Conservation (phyloP, 92 coral and sea anemone species). For the Epizoanthus scotinus region DNA sequence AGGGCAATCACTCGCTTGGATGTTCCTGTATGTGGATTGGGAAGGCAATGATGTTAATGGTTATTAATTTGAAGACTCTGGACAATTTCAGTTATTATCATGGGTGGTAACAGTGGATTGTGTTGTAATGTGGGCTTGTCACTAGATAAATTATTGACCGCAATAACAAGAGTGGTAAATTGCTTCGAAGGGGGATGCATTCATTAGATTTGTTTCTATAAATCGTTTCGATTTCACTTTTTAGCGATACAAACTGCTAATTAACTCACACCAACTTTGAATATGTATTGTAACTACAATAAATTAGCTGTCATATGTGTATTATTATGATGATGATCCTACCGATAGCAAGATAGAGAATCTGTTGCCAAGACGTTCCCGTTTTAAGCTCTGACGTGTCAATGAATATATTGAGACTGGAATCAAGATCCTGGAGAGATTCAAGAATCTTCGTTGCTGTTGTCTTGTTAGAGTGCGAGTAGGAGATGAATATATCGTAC, state of each 20-base stretch:
- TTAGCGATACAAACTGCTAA: neutral
- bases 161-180: too few relatives aligned
- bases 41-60: neutral
- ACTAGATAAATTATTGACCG: too few relatives aligned
- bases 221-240: too few relatives aligned
- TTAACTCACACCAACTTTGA: neutral
- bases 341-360: conserved; percentile 88
- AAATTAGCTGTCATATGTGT: too few relatives aligned
- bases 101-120: too few relatives aligned
- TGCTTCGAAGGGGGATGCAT: too few relatives aligned
- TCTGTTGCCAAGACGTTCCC: conserved; percentile 92
- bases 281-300: neutral
- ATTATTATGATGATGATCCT: neutral
- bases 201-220: too few relatives aligned
- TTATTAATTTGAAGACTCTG: neutral
- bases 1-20: conserved; percentile 73
- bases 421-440: conserved; percentile 58
- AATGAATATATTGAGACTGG: conserved; percentile 77
- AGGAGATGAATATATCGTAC: conserved; percentile 91
- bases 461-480: conserved; percentile 74
- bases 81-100: neutral
- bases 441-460: conserved; percentile 64
- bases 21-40: conserved; percentile 45
- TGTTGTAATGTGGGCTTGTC: too few relatives aligned
- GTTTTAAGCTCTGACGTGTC: conserved; percentile 85